phyloP scores from a whole-genome alignment of 2,888 invertebrate species.

The Latrodectus elegans region DNA sequence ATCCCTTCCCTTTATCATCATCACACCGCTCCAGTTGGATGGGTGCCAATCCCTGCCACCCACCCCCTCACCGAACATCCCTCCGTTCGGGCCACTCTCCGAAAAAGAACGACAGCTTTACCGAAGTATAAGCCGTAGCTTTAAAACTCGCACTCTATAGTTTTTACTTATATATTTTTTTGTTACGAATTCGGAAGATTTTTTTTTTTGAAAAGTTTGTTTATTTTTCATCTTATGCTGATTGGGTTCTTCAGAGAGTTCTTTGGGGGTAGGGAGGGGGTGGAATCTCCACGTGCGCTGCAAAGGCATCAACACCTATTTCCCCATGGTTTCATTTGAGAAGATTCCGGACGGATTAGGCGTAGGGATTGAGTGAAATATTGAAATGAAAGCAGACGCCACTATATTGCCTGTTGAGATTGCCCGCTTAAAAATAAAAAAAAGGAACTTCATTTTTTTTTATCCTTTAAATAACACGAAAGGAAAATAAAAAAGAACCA shows the following conservation, averaged over 20 bases:
- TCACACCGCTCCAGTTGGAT: conserved; percentile 51
- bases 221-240: conserved; percentile 16
- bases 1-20: conserved; percentile 45
- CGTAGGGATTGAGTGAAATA: neutral
- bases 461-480: too few species aligned
- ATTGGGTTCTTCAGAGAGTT: conserved; percentile 8
- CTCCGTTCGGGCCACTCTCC: neutral
- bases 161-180: neutral
- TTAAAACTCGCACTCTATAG: neutral
- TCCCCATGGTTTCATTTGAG: neutral
- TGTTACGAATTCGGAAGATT: neutral
- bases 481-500: too few species aligned
- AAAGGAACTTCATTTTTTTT: too few species aligned
- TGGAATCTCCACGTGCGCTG: neutral
- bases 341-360: conserved; percentile 1
- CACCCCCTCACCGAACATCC: neutral
- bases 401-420: neutral
- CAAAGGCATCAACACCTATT: neutral
- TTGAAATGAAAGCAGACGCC: conserved; percentile 1
- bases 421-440: too few species aligned
- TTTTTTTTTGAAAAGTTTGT: neutral
- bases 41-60: conserved; percentile 35
- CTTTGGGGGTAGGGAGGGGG: neutral
- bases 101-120: neutral
- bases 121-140: conserved; percentile 1